Conservation (phyloP, 2,113 vertebrate species). For the Apistogramma diplotaenia region DNA sequence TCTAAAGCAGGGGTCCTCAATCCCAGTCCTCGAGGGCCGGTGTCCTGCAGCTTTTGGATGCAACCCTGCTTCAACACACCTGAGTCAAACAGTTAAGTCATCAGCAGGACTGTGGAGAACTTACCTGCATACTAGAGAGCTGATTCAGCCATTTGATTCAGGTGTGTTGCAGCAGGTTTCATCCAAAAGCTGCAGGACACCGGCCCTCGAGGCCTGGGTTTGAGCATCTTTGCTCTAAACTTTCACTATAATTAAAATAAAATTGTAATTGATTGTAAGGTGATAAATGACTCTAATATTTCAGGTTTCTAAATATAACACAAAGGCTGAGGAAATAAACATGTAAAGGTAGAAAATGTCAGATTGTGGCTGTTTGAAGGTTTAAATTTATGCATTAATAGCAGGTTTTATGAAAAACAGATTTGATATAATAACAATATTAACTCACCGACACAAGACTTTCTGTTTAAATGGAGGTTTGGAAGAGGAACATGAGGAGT, state of each 20-base stretch:
- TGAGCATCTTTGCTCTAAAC: no score
- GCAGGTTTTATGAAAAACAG: rapidly evolving
- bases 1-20: no score
- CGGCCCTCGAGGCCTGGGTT: no score
- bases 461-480: not conserved
- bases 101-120: no score
- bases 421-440: not conserved
- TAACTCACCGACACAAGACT: not conserved
- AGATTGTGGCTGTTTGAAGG: not conserved
- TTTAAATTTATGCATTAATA: not conserved
- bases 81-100: no score
- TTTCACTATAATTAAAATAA: not conserved
- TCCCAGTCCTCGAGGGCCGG: no score
- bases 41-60: no score
- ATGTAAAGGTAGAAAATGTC: not conserved
- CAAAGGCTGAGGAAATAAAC: not conserved
- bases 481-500: not conserved
- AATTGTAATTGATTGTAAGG: not conserved
- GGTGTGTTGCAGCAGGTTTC: no score
- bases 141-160: no score
- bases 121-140: no score
- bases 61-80: no score
- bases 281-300: not conserved
- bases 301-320: not conserved
- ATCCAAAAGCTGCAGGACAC: no score